These are phyloP conservation scores for Daubentonia madagascariensis DNA, from an alignment of 2,113 vertebrate genomes.

Conservation along the genomic window DNA sequence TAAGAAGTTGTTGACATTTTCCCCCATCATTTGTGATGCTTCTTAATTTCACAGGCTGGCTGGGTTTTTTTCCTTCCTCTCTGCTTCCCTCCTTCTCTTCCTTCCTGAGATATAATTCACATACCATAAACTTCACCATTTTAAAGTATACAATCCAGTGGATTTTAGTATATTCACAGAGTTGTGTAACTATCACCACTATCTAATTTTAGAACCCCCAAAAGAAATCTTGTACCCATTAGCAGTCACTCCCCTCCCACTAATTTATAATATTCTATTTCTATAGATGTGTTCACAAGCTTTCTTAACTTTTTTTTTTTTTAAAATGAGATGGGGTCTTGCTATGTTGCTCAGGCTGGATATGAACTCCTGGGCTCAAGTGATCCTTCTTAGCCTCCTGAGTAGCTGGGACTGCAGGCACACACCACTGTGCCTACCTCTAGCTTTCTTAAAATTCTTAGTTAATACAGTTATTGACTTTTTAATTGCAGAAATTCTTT, in stretches of 20 bases:
- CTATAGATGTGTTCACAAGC: neutral
- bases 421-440: no score
- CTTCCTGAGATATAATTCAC: neutral
- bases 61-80: neutral
- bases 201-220: neutral
- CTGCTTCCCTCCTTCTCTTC: fast-evolving
- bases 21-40: neutral
- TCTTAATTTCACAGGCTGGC: neutral
- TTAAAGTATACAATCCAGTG: neutral
- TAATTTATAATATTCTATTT: neutral
- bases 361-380: no score
- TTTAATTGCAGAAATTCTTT: neutral
- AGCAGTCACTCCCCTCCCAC: neutral
- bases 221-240: neutral
- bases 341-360: no score
- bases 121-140: neutral
- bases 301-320: neutral
- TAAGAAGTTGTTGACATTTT: neutral
- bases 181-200: neutral
- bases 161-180: neutral
- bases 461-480: neutral
- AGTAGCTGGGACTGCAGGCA: no score
- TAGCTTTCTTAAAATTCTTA: neutral
- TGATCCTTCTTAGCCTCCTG: no score
- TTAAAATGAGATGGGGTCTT: no score